phyloP scores from a whole-genome alignment of 2,113 vertebrate genomes.

The Calonectris borealis region DNA sequence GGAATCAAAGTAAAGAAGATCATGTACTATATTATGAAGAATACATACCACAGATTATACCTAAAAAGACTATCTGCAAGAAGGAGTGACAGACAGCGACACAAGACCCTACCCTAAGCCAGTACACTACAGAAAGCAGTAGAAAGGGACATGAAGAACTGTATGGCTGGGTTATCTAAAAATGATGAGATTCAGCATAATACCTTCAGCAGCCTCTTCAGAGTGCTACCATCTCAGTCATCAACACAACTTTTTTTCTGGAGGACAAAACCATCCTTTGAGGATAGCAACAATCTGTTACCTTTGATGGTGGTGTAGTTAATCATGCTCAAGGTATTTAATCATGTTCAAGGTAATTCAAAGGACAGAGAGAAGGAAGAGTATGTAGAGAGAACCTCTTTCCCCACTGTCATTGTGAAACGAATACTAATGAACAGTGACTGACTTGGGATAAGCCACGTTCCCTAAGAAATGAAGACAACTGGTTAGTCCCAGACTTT shows the following conservation, averaged over 20 bases:
- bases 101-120: neutral
- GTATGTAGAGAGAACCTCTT: neutral
- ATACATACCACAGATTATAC: neutral
- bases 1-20: neutral
- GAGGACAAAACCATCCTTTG: neutral
- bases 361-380: neutral
- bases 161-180: neutral
- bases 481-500: neutral
- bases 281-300: constrained; percentile 12
- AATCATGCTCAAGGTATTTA: constrained; percentile 4
- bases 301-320: neutral
- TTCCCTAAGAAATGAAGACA: neutral
- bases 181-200: neutral
- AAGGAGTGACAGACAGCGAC: neutral
- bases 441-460: neutral
- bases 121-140: neutral
- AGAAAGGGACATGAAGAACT: neutral
- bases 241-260: neutral
- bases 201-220: neutral
- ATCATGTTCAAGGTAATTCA: constrained; percentile 13
- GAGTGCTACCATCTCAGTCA: neutral
- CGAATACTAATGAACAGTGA: neutral
- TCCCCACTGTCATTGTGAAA: neutral
- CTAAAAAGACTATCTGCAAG: neutral
- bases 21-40: neutral